Base-by-base conservation (phyloP, 2,113 vertebrate genomes). In the Tupaia tana region DNA sequence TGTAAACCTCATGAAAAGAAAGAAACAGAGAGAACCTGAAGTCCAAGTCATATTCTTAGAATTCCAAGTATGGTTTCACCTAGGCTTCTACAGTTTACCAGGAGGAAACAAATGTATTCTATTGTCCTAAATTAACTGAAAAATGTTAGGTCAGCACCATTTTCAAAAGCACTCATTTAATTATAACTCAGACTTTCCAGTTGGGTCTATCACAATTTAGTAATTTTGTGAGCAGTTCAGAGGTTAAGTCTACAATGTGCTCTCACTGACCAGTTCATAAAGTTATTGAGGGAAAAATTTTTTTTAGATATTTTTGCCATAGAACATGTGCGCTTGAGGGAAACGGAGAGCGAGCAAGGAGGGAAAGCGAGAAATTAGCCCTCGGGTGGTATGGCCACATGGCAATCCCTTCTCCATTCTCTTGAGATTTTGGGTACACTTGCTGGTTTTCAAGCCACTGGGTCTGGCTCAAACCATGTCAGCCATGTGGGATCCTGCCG, bases 111-210 rank as follows among this genome's bases (percentile, higher is more conserved):
- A 64, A 77, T 75, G 15, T 29, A 20, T 77, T 74, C 56, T 69
- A 31, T 73, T 92, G n/a, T 31, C 70, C 31, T 74, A 64, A 92
- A 73, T 75, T 75, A 78, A 24, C 77, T 67, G 12, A 64, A 83
- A 83, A 94, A 84, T 82, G 54, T 64, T 71, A 54, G 12, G 64
- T 54, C 14, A 34, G 69, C 24, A 9, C 0, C 10, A 63, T 61
- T 95, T 91, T 92, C 73, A 87, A 78, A 84, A 61, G 14, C 34
- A 87, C 14, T n/a, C 82, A 29, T 7, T 84, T 91, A 77, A 31
- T 88, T 78, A n/a, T 80, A 89, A 90, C 54, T 34, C 56, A 19
- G 10, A 63, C 67, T 93, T 93, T 93, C 63, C 85, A 69, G 66
- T 4, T 95, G 75, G 24, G 6, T 88, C 85, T 61, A 66, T 86